phyloP scores from a whole-genome alignment of 1,140 invertebrate species.

The Halesus radiatus region DNA sequence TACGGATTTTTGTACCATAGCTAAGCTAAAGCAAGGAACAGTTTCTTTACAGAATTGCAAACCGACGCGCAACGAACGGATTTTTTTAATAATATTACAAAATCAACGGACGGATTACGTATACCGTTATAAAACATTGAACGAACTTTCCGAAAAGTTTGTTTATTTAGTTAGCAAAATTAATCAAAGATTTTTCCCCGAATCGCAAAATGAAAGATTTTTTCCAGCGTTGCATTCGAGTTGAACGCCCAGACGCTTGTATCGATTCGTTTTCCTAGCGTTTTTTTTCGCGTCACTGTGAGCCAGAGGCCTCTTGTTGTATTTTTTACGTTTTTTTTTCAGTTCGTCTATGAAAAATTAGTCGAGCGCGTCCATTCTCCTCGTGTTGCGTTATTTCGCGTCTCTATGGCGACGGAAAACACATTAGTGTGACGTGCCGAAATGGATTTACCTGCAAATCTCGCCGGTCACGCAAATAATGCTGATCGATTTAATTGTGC shows the following conservation, averaged over 20 bases:
- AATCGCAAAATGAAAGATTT: background rate
- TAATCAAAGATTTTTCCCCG: background rate
- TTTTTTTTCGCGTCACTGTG: constrained; percentile 21
- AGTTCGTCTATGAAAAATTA: constrained; percentile 30
- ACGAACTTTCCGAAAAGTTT: no score
- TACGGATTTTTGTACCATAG: no score
- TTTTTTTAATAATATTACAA: no score
- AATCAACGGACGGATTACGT: no score
- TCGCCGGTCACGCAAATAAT: constrained; percentile 13
- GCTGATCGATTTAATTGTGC: constrained; percentile 11
- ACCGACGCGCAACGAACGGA: no score
- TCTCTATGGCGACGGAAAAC: constrained; percentile 14
- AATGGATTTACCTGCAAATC: constrained; percentile 8
- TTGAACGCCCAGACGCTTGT: constrained; percentile 15
- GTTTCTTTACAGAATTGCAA: no score
- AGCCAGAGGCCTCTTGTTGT: background rate
- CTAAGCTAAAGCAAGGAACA: no score
- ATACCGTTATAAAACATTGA: no score
- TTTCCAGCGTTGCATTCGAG: constrained; percentile 20
- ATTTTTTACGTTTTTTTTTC: constrained; percentile 16
- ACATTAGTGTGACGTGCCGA: constrained; percentile 19
- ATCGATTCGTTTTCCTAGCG: constrained; percentile 15
- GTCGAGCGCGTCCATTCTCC: constrained; percentile 7
- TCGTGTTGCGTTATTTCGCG: background rate
- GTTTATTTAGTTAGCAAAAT: background rate